Evolutionary conservation across 2,888 invertebrate genomes (phyloP).

Genomic region (Drosophila greeni): DNA sequence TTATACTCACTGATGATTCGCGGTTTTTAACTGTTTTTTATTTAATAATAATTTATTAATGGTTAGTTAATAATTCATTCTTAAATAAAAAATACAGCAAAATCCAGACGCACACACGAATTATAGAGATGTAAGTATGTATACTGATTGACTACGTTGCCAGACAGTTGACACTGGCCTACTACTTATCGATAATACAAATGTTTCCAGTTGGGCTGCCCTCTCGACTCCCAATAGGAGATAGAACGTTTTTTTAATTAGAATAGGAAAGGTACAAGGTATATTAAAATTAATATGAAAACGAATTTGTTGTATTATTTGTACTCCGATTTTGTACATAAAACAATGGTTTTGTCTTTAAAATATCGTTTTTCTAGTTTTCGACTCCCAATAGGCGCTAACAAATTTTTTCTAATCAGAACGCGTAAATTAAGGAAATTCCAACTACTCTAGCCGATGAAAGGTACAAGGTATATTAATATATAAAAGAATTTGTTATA

Average conservation of each 20-base stretch:
- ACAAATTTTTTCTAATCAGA: neutral
- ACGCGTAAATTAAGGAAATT: neutral
- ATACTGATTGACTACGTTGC: conserved; percentile 17
- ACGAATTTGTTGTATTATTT: no score
- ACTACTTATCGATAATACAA: conserved; percentile 14
- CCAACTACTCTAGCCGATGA: no score
- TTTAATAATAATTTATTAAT: conserved; percentile 77
- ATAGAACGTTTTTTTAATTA: no score
- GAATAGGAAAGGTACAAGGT: no score
- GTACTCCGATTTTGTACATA: no score
- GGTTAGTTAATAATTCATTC: conserved; percentile 74
- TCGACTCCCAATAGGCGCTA: neutral
- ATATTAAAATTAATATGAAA: no score
- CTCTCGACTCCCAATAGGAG: no score
- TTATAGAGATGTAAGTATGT: conserved; percentile 26
- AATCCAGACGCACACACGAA: conserved; percentile 70
- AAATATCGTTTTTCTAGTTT: no score
- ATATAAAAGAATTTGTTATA: no score
- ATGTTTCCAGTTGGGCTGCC: neutral
- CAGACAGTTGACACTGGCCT: conserved; percentile 15
- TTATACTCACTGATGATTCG: conserved; percentile 58
- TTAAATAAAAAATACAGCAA: conserved; percentile 78
- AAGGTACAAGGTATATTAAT: no score
- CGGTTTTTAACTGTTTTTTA: conserved; percentile 76
- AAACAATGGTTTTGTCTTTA: no score